These are phyloP conservation scores for Proisotoma minuta DNA, from an alignment of 2,888 invertebrate species.

Conservation along the genomic window DNA sequence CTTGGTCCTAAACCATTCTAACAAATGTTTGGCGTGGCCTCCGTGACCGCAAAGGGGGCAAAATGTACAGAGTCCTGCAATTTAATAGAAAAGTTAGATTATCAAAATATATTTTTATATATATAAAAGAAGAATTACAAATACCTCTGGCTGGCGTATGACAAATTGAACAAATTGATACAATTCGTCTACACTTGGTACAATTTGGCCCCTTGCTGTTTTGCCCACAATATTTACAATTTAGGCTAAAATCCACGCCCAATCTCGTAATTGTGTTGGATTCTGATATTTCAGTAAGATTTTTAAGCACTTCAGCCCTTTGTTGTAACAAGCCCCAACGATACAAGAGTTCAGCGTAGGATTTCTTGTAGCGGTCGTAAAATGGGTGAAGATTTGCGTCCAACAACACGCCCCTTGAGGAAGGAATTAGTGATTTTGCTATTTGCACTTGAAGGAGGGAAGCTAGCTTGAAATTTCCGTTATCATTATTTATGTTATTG, in stretches of 20 bases:
- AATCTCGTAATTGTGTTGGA: conserved; percentile 54
- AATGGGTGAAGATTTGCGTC: conserved; percentile 51
- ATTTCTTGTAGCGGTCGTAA: conserved; percentile 78
- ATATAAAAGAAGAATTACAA: conserved; percentile 1
- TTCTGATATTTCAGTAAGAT: conserved; percentile 51
- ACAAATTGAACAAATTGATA: conserved; percentile 78
- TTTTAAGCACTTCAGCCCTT: conserved; percentile 62
- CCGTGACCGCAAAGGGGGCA: conserved; percentile 90
- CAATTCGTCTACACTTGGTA: conserved; percentile 65
- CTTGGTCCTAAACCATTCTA: conserved; percentile 73
- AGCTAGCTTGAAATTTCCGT: too few species aligned
- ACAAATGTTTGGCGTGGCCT: conserved; percentile 79
- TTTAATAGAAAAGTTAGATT: background rate
- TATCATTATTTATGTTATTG: too few species aligned
- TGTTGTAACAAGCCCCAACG: conserved; percentile 76
- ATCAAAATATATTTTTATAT: conserved; percentile 3
- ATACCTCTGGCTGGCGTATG: conserved; percentile 76
- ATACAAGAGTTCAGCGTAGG: conserved; percentile 83
- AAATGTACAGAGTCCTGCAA: conserved; percentile 62
- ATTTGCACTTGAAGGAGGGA: too few species aligned
- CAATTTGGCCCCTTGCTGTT: conserved; percentile 62
- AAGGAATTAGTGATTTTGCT: background rate
- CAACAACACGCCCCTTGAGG: conserved; percentile 18
- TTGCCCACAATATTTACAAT: conserved; percentile 67
- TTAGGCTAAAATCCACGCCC: conserved; percentile 69